These are phyloP conservation scores for Ennomos fuscantarius DNA, from an alignment of 2,888 invertebrate species.

Conservation along the genomic window DNA sequence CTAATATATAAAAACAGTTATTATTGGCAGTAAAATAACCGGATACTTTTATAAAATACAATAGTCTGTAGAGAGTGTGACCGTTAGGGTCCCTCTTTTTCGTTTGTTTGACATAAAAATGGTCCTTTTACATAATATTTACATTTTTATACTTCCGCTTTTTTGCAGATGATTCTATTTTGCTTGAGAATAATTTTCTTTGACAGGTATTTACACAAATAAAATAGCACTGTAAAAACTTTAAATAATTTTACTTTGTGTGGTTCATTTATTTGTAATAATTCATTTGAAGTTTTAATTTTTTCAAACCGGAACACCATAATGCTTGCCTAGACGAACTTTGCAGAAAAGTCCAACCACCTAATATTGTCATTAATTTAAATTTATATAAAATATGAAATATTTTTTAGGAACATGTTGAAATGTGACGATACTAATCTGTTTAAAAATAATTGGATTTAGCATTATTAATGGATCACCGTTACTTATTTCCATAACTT, in stretches of 20 bases:
- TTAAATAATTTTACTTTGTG: slow-evolving; percentile 11
- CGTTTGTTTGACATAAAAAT: slow-evolving; percentile 42
- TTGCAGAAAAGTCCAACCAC: no score
- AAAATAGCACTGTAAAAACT: neutral
- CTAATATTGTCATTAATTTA: no score
- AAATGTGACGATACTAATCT: neutral
- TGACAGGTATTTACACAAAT: slow-evolving; percentile 1
- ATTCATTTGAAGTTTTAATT: no score
- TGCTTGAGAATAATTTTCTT: slow-evolving; percentile 2
- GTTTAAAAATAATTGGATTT: neutral
- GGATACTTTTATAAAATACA: slow-evolving; percentile 47
- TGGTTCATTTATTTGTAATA: no score
- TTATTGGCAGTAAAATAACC: slow-evolving; percentile 51
- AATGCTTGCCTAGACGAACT: no score
- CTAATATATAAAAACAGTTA: slow-evolving; percentile 49
- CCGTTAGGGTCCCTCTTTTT: slow-evolving; percentile 58
- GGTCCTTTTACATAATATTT: slow-evolving; percentile 50
- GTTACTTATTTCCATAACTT: slow-evolving; percentile 11
- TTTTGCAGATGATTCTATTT: slow-evolving; percentile 6
- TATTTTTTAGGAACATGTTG: no score
- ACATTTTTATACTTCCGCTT: slow-evolving; percentile 35
- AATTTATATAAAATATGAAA: neutral
- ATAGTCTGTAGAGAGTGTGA: slow-evolving; percentile 34
- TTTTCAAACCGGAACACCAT: no score
- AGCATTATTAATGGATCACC: slow-evolving; percentile 12